Evolutionary conservation across 2,113 vertebrate species (phyloP), one percentile per base, ranked within the genome.

Genomic region (Osmerus mordax): DNA sequence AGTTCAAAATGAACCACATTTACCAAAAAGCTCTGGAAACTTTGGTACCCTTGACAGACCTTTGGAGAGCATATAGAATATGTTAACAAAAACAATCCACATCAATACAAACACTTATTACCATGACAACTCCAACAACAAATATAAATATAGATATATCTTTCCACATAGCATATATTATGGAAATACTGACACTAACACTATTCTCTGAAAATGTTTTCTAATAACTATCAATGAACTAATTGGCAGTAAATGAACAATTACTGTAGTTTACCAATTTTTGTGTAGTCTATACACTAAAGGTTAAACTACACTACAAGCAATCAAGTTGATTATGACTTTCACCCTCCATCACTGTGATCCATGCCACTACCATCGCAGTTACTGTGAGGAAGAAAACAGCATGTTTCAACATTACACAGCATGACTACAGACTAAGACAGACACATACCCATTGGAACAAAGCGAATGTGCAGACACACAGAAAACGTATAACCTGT

Each of bases 271-370:
- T 66, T 21, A 12, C 67, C 21, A 60, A 32, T 2, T 55, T 55
- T 67, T 32, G 51, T 84, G 65, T 69, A 69, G 65, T 14, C 36
- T 72, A 78, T 81, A 8, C 32, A 36, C 32, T 36, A 36, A 82
- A 68, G 65, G 81, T 78, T 73, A 72, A 29, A 70, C 73, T 63
- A 51, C 61, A 75, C 82, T 83, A 83, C 61, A 25, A 71, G 58
- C 66, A 55, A 75, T 55, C 41, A 36, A 36, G 55, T 65, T 71
- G 73, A 84, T 77, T 69, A 73, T 67, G 76, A 72, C 77, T 0
- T 65, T 91, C 91, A 92, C 88, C 89, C 89, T 92, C 87, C 85
- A 90, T 89, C 81, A 90, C 87, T 58, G 88, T 90, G 77, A 91
- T 91, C 90, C 89, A 90, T 0, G 89, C 87, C 77, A 91, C 80